These are phyloP conservation scores for Charadrius vociferus DNA, from an alignment of 2,113 vertebrate genomes.

Conservation along the genomic window DNA sequence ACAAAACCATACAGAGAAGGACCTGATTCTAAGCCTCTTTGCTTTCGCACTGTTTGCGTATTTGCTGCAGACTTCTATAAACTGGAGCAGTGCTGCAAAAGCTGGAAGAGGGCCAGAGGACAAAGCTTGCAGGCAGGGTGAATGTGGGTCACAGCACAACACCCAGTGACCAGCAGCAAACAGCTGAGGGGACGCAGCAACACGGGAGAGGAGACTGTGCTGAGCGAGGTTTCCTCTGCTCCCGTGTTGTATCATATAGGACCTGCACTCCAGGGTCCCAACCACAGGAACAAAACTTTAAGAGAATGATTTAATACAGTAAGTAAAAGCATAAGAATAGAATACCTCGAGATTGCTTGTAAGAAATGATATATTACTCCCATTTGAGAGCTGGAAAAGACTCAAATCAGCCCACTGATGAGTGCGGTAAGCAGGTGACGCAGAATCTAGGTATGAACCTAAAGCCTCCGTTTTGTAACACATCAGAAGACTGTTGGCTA, in stretches of 20 bases:
- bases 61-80: neutral
- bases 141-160: conserved; percentile 42
- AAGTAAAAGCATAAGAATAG: neutral
- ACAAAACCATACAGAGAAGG: neutral
- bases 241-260: fast-evolving
- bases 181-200: neutral
- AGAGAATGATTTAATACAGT: neutral
- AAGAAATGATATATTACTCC: neutral
- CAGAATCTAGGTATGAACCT: neutral
- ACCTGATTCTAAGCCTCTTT: conserved; percentile 12
- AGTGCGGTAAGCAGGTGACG: neutral
- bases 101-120: conserved; percentile 32
- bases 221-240: neutral
- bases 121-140: neutral
- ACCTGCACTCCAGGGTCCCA: neutral
- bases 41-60: neutral
- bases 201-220: neutral
- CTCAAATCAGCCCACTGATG: neutral
- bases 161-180: neutral
- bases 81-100: neutral
- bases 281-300: neutral
- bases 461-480: neutral
- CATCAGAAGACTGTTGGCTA: neutral
- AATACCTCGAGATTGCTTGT: neutral
- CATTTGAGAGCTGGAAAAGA: neutral